Conservation (phyloP, 2,113 vertebrate species). For the Paedocypris sp. region DNA sequence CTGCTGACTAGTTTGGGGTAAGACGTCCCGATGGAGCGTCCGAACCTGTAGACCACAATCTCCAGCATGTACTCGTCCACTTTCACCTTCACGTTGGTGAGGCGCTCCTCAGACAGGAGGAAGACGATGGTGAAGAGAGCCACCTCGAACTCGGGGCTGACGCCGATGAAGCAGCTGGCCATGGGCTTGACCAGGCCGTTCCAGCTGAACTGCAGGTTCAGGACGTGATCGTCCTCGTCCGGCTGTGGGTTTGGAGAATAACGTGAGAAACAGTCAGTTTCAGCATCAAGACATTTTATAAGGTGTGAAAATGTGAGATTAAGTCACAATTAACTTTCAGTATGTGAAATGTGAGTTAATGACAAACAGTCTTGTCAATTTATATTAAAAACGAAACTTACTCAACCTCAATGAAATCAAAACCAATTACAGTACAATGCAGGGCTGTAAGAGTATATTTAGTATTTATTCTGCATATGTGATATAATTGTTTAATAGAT, state of each 20-base stretch:
- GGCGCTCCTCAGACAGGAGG: constrained; percentile 61
- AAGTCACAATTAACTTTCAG: too few species aligned
- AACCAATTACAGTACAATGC: too few species aligned
- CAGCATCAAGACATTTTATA: too few species aligned
- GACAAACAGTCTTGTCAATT: too few species aligned
- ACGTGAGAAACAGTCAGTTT: too few species aligned
- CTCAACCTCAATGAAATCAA: too few species aligned
- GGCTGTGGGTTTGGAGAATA: constrained; percentile 51
- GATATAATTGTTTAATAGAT: too few species aligned
- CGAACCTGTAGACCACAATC: constrained; percentile 64
- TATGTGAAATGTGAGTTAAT: too few species aligned
- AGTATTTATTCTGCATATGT: too few species aligned
- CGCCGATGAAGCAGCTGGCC: constrained; percentile 69
- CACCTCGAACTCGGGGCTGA: constrained; percentile 74
- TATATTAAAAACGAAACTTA: too few species aligned
- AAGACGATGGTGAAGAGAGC: constrained; percentile 74
- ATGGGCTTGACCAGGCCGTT: constrained; percentile 68
- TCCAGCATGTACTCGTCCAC: constrained; percentile 71
- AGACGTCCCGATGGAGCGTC: constrained; percentile 67
- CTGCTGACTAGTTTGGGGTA: constrained; percentile 70
- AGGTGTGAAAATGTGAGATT: too few species aligned
- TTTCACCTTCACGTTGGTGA: constrained; percentile 55
- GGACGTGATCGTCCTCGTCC: constrained; percentile 69
- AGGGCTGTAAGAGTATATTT: too few species aligned
- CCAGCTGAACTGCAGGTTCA: constrained; percentile 82